phyloP scores from a whole-genome alignment of 1,140 invertebrate species.

The Drosophila baimaii region DNA sequence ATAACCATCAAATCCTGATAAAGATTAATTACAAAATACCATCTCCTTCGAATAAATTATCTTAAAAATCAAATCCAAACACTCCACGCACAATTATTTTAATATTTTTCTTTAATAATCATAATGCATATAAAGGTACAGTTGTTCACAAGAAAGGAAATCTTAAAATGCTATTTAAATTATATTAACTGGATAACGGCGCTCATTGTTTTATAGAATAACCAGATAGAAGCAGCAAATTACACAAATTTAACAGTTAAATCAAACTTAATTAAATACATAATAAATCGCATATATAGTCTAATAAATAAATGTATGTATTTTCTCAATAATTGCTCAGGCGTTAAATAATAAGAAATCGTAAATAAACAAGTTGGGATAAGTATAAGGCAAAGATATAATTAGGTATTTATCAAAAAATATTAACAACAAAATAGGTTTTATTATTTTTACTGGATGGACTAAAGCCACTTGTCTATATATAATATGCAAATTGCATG shows the following conservation, averaged over 20 bases:
- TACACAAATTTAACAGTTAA: conserved; percentile 80
- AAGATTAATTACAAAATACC: too few relatives aligned
- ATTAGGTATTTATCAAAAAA: conserved; percentile 74
- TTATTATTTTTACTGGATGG: conserved; percentile 74
- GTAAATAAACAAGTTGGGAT: conserved; percentile 54
- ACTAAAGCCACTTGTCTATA: conserved; percentile 66
- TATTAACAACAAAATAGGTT: conserved; percentile 71
- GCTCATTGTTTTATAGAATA: conserved; percentile 51
- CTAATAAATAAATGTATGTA: conserved; percentile 79
- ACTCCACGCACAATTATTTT: conserved; percentile 11
- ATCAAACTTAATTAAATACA: conserved; percentile 75
- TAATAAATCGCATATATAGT: conserved; percentile 70
- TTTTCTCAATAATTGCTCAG: conserved; percentile 69
- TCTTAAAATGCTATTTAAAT: conserved; percentile 74
- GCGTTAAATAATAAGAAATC: conserved; percentile 68
- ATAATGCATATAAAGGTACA: conserved; percentile 80
- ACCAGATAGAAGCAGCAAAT: conserved; percentile 76
- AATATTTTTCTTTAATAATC: conserved; percentile 72
- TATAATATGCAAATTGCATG: conserved; percentile 53
- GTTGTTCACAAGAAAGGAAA: conserved; percentile 83
- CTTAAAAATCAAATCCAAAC: too few relatives aligned
- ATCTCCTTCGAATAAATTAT: too few relatives aligned
- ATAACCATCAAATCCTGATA: neutral
- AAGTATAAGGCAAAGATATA: conserved; percentile 67
- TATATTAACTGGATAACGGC: conserved; percentile 61